Base-by-base conservation (phyloP, 2,888 invertebrate species). In the Oligia strigilis region DNA sequence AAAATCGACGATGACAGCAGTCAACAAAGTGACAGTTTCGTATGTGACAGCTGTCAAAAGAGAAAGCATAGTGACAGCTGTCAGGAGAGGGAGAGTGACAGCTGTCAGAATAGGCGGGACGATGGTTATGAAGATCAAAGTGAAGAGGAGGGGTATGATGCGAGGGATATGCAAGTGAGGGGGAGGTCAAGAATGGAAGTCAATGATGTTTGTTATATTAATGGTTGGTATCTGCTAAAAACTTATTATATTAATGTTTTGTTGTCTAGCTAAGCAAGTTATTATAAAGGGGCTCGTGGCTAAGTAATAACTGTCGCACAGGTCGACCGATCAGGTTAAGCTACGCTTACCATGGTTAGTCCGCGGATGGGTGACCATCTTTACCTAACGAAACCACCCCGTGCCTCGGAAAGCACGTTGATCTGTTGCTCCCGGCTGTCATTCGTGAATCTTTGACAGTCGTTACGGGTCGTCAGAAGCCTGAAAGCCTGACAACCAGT, bases 181-280 rank as follows among this genome's bases (percentile, higher is more conserved):
- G 98, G 98, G 0, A 97, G 98, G 83, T 98, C 97, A 3, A 95
- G 96, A n/a, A 96, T 99, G 87, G 96, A 97, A 55, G 92, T 98
- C 0, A 98, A 99, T 91, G 98, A 98, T 81, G 99, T 99, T 52
- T 98, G 99, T 92, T 99, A 99, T 94, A 99, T 99, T 67, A 99
- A 99, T 96, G 99, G 99, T 99, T 94, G 95, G 95, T 91, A 23
- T 40, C 11, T 60, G 1, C 9, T 36, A 29, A 13, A 13, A 17
- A 58, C 11, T 46, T 8, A 23, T 9, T 36, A 43, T 43, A 6
- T 52, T 36, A 36, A 23, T 14, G 0, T 36, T 14, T 36, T 23
- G 4, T 36, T 23, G 2, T 55, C 4, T 2, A 52, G 14, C 13
- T 52, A 14, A 23, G 36, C 6, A 70, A 36, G 8, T 29, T 19